Evolutionary conservation across 35 echinoderm and acorn worm species (phyloP).

Genomic region (Apostichopus japonicus): DNA sequence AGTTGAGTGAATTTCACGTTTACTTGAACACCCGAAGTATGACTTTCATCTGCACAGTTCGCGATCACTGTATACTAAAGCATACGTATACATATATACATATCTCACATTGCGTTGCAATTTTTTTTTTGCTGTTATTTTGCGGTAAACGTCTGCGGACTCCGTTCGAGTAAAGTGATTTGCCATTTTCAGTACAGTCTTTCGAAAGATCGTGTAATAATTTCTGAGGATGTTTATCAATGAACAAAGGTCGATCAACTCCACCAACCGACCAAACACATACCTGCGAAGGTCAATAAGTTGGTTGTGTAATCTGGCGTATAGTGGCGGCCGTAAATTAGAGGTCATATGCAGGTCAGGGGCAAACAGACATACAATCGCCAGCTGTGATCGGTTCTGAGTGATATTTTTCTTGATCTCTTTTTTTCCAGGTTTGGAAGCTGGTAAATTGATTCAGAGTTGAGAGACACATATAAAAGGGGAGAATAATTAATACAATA

Average conservation of each 20-base stretch:
- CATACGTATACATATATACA: not conserved
- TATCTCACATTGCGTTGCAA: no score
- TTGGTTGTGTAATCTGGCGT: constrained; percentile 39
- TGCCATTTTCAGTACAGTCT: not conserved
- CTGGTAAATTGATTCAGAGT: not conserved
- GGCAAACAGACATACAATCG: not conserved
- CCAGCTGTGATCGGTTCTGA: constrained; percentile 16
- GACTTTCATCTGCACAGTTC: no score
- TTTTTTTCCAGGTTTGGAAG: not conserved
- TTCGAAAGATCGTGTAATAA: not conserved
- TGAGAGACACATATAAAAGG: not conserved
- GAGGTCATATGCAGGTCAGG: constrained; percentile 30
- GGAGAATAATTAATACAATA: no score
- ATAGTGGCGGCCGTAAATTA: constrained; percentile 4
- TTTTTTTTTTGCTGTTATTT: not conserved
- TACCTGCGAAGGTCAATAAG: constrained; percentile 35
- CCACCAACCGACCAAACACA: constrained; percentile 16
- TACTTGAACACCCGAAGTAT: no score
- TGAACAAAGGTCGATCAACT: constrained; percentile 42
- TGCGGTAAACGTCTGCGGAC: not conserved
- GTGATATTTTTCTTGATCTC: no score
- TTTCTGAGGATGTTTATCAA: constrained; percentile 38
- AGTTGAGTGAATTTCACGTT: no score
- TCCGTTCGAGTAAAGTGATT: not conserved
- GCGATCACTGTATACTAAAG: not conserved